Evolutionary conservation across 2,113 vertebrate genomes (phyloP), one percentile per base, ranked within the genome.

Genomic region (Thinocorus orbignyianus): DNA sequence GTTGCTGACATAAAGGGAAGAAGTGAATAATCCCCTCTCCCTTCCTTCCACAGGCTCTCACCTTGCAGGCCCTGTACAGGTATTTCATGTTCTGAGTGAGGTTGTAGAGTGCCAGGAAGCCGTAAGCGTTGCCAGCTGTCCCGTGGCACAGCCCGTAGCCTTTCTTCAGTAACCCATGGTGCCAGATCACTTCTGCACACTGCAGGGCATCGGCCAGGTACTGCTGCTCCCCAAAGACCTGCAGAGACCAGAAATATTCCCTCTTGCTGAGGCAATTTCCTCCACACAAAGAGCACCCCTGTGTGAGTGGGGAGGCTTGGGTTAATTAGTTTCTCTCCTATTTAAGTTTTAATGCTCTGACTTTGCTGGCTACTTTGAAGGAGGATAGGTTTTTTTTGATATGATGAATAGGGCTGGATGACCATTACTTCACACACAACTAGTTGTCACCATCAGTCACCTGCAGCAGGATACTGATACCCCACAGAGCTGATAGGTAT

Each of bases 101-200:
- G 83, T 98, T 99, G 97, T 99, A 99, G 9, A 99, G 97, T 0
- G 98, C 95, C 91, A 99, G 95, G 97, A 99, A 99, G 93, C 98
- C 72, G 3, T 99, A 99, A 58, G 99, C 99, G 1, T 99, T 99
- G 4, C 99, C 99, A 0, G 99, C 99, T 1, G 98, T 97, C 1
- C 99, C 99, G 0, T 99, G 99, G 95, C 99, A 99, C 61, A 99
- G 97, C 16, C 99, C 99, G 0, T 99, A 99, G 46, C 99, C 99
- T 90, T 99, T 99, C 97, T 98, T 99, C 93, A 99, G 97, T 78
- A 99, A 54, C 14, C 99, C 99, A 0, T 97, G 95, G 46, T 98
- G 97, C 99, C 99, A 99, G 90, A 99, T 98, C 92, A 99, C 98
- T 46, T 99, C 99, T 0, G 99, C 98, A 33, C 99, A 99, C 80